Evolutionary conservation across 1,140 invertebrate species (phyloP), one percentile per base, ranked within the genome.

Genomic region (Probaryconus sp.): DNA sequence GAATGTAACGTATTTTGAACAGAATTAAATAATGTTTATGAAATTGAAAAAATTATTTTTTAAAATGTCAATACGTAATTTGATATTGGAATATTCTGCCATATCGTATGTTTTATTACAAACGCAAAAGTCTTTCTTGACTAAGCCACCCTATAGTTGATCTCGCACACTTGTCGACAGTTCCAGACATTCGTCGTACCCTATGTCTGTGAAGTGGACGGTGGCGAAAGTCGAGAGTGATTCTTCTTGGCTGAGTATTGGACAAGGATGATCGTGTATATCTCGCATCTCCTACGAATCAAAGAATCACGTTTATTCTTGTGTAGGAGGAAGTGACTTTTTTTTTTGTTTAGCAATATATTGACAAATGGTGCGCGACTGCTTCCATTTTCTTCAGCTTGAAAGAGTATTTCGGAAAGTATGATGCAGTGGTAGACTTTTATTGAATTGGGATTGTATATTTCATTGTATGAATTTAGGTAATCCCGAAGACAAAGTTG

Each of bases 331-430:
- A 9, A 43, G 42, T 31, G 64, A 58, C 53, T 18, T n/a, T 28
- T 35, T 56, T 67, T 73, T 73, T 73, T 61, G 40, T 61, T 73
- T 73, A 37, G 40, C 48, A 33, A 48, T 63, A 56, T 63, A 70
- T 63, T 70, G 67, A 63, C 58, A 70, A 70, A 63, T 70, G 42
- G 50, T n/a, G 56, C 56, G 42, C 37, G 55, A 47, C 65, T 16
- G 28, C 63, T 50, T 67, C 64, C 51, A 28, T 47, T 68, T 58
- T 58, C 37, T 50, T 33, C 5, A 43, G 11, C 24, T 35, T 20
- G 45, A 13, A n/a, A 24, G 48, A 26, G 40, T 13, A 58, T 35
- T 28, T 20, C 6, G 20, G 20, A 21, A 14, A n/a, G 35, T 21
- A 53, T 55, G 33, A 61, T 31, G 37, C 50, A 50, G 40, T 30